phyloP scores from a whole-genome alignment of 2,797 vertebrate genomes.

The Xiphorhynchus erythropygius region DNA sequence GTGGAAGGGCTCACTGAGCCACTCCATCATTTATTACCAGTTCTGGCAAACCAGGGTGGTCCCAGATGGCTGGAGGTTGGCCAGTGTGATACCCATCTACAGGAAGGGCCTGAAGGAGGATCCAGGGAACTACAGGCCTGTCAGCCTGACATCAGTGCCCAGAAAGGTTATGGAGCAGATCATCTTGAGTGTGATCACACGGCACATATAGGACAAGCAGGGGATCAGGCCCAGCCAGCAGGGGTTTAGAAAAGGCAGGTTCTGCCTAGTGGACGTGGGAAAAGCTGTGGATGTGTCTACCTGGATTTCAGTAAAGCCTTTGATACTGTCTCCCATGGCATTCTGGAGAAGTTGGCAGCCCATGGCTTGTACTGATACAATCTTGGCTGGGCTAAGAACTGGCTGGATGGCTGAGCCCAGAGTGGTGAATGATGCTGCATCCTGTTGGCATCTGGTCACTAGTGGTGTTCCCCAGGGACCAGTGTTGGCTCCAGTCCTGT shows the following conservation, averaged over 20 bases:
- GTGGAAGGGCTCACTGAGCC: not conserved
- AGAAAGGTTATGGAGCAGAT: not conserved
- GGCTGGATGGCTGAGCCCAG: rapidly evolving
- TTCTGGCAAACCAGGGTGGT: not conserved
- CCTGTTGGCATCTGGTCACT: not conserved
- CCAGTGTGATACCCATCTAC: not conserved
- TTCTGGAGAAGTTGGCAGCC: not conserved
- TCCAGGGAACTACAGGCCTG: not conserved
- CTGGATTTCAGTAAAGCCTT: not conserved
- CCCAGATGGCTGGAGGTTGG: not conserved
- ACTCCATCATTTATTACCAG: not conserved
- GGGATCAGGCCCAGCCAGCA: not conserved
- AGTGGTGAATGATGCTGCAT: not conserved
- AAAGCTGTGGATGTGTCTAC: not conserved
- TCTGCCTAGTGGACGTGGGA: not conserved
- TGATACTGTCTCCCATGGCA: not conserved
- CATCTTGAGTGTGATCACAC: not conserved
- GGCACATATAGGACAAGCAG: not conserved
- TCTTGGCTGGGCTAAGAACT: not conserved
- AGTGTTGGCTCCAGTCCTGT: not conserved
- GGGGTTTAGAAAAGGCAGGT: not conserved
- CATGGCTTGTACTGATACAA: no score
- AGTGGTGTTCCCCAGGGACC: not conserved
- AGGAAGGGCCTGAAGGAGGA: not conserved
- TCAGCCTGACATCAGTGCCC: not conserved